Evolutionary conservation across 2,797 vertebrate genomes (phyloP), one percentile per base, ranked within the genome.

Genomic region (Melanotaenia pygmaea): DNA sequence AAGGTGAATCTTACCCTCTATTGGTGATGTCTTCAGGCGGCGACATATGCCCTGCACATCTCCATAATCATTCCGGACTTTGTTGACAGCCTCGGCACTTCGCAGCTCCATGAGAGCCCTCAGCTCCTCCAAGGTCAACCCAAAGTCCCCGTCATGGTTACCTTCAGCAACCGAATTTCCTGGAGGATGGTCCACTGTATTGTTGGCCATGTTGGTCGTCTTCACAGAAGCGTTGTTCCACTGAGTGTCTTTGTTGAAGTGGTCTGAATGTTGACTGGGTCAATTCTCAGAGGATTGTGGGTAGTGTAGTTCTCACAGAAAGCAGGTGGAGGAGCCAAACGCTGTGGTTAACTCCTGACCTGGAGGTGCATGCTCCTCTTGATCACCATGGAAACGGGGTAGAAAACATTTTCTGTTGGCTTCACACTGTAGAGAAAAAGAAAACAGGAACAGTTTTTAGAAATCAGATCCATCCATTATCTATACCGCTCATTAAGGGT

Each of bases 61-160:
- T 12, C 96, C 96, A 0, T 94, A 97, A 32, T 70, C 84, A 45
- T 95, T 93, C 0, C 62, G 91, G 69, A 99, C 95, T 81, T 96
- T 95, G 76, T 32, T 70, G 14, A 97, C 94, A 0, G 96, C 97
- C 81, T 99, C 98, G 0, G 69, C 35, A 0, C 96, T 96, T 63
- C 97, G 93, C 77, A 98, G 94, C 83, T 99, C 97, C 98, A 99
- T 99, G 82, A 99, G 91, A 37, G 80, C 85, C 71, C 96, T 94
- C 63, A 99, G 94, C 0, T 99, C 96, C 80, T 80, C 88, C 78
- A 95, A 38, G 1, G 93, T 92, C 87, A 96, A 93, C 76, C 96
- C 97, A 79, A 98, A 99, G 81, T 98, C 96, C 53, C 95, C 94
- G 2, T 95, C 97, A 85, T 93, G 91, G 92, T 92, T 94, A 86